phyloP scores from a whole-genome alignment of 35 echinoderm and acorn worm genomes.

The Apostichopus parvimensis region DNA sequence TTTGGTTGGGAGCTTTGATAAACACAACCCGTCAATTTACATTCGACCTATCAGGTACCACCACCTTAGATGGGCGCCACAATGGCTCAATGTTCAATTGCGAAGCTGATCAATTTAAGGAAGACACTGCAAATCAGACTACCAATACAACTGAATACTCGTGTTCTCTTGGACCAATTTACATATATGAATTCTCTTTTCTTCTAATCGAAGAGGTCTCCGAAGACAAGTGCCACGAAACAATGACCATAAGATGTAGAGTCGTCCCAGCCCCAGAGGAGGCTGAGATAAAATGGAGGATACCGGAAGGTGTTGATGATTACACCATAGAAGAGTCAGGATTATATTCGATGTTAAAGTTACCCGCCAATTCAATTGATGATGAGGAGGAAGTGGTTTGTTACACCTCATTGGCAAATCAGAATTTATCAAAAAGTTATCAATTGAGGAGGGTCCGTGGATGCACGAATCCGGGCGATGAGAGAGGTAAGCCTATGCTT shows the following conservation, averaged over 20 bases:
- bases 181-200: background rate
- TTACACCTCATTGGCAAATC: background rate
- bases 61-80: too few species aligned
- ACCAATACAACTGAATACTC: background rate
- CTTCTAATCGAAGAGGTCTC: background rate
- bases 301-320: background rate
- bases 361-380: background rate
- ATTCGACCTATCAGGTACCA: too few species aligned
- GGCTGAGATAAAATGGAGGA: background rate
- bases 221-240: background rate
- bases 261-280: background rate
- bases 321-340: background rate
- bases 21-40: too few species aligned
- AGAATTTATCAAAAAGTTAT: background rate
- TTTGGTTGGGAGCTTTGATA: too few species aligned
- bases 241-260: background rate
- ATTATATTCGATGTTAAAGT: background rate
- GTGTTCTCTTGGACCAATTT: background rate
- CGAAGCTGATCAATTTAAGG: background rate
- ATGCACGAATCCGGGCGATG: background rate
- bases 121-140: background rate
- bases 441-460: background rate
- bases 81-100: background rate
- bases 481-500: background rate
- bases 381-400: background rate